Percentiles rank a stretch among this genome's conserved stretches.
Evolutionary conservation across 1,140 invertebrate species (phyloP).

Genomic region (Eufriesea mexicana): DNA sequence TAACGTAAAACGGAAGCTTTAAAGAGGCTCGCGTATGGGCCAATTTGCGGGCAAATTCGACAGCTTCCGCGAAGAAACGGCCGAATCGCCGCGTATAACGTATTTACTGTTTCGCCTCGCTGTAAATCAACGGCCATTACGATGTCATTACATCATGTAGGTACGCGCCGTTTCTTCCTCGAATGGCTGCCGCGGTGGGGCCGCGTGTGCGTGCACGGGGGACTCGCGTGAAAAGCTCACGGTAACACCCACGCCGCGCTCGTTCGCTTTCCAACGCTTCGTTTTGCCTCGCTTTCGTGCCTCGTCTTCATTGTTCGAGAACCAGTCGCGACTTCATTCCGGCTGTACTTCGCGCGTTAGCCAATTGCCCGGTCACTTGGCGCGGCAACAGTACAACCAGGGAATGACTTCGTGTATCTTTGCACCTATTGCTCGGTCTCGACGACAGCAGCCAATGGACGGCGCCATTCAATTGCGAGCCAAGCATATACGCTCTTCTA

Average conservation of each 20-base stretch:
- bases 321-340: constrained; percentile 24
- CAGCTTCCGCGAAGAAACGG: background rate
- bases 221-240: constrained; percentile 37
- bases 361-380: background rate
- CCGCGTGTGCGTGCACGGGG: background rate
- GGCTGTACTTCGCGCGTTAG: background rate
- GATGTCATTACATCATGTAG: constrained; percentile 69
- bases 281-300: constrained; percentile 60
- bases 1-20: constrained; percentile 4
- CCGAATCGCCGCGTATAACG: background rate
- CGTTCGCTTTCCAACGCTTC: constrained; percentile 61
- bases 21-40: background rate
- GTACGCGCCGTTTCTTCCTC: constrained; percentile 52
- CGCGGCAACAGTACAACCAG: background rate
- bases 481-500: too few species aligned
- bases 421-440: too few species aligned
- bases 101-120: constrained; percentile 41
- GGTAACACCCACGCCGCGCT: constrained; percentile 70
- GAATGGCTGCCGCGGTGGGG: background rate
- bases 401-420: background rate
- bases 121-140: constrained; percentile 71
- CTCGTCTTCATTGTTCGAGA: constrained; percentile 56
- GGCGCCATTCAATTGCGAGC: too few species aligned
- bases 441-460: too few species aligned
- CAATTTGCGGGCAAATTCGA: constrained; percentile 20